Percentiles rank a stretch among this genome's conserved stretches.
Evolutionary conservation across 2,113 vertebrate species (phyloP).

Genomic region (Hippocampus barbouri): DNA sequence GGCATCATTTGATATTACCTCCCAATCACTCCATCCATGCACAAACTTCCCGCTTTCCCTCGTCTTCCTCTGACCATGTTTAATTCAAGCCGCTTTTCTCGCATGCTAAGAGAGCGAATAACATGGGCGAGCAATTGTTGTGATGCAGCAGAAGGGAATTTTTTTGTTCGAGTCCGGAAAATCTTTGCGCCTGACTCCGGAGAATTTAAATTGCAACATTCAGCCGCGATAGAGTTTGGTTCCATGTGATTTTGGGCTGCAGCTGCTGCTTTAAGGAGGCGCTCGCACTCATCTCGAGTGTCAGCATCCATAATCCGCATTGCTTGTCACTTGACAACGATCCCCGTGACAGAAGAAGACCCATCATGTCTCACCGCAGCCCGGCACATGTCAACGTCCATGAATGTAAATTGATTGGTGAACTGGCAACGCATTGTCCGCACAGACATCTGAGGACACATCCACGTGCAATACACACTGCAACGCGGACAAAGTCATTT

Average conservation of each 20-base stretch:
- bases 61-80: slow-evolving; percentile 32
- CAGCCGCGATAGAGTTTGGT: slow-evolving; percentile 52
- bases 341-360: slow-evolving; percentile 26
- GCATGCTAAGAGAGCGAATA: too few species aligned
- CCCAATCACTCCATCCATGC: too few species aligned
- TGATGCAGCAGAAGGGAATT: slow-evolving; percentile 29
- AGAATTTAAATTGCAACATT: slow-evolving; percentile 47
- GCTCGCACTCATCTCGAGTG: slow-evolving; percentile 24
- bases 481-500: not conserved
- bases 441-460: not conserved
- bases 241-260: slow-evolving; percentile 36
- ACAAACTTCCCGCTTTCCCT: slow-evolving; percentile 3
- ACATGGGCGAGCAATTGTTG: not conserved
- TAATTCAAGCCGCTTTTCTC: slow-evolving; percentile 57
- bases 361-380: slow-evolving; percentile 38
- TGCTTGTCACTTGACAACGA: slow-evolving; percentile 33
- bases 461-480: not conserved
- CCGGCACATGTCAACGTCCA: slow-evolving; percentile 38
- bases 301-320: slow-evolving; percentile 45
- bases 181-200: slow-evolving; percentile 18
- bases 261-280: not conserved
- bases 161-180: slow-evolving; percentile 33
- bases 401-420: slow-evolving; percentile 32
- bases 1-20: too few species aligned
- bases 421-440: not conserved